Evolutionary conservation across 2,797 vertebrate genomes (phyloP), one percentile per base, ranked within the genome.

Genomic region (Diceros bicornis): DNA sequence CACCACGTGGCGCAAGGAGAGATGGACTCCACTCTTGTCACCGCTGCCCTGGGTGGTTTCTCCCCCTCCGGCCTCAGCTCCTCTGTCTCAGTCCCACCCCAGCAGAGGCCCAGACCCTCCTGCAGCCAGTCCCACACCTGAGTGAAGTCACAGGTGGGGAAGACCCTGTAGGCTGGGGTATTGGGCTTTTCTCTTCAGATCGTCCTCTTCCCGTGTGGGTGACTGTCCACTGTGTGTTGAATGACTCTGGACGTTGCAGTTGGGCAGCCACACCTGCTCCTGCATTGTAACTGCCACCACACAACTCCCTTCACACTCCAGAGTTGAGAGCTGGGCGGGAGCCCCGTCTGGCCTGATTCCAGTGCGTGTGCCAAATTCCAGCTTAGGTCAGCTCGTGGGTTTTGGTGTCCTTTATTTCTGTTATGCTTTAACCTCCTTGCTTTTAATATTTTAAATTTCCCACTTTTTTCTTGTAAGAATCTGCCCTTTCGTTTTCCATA

Each of bases 221-320:
- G 18, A 11, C 81, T 32, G 59, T 7, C 1, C 14, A 3, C 59
- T 0, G 55, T 10, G n/a, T 13, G 2, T 8, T 18, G 5, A 4
- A 8, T 55, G 29, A 6, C 5, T 50, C 18, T n/a, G 13, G 50
- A 27, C 11, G 5, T 55, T 0, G 29, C 27, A n/a, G 27, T 8
- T 6, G 10, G 81, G 29, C 12, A 2, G 41, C 61, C 41, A 23
- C 59, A 20, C 29, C 59, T 11, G 10, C 57, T 34, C 50, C 69
- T 50, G 47, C 47, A 12, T 50, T 50, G 47, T 50, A 9, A 50
- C 12, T 50, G 47, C 47, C 47, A 12, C 12, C 47, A 50, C 66
- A 6, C n/a, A 9, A 11, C 61, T n/a, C 44, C n/a, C 29, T 2
- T 21, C 41, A 1, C 72, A 1, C 17, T 18, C 11, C 2, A 0